Conservation (phyloP, 2,888 invertebrate species). For the Meloe dianella region DNA sequence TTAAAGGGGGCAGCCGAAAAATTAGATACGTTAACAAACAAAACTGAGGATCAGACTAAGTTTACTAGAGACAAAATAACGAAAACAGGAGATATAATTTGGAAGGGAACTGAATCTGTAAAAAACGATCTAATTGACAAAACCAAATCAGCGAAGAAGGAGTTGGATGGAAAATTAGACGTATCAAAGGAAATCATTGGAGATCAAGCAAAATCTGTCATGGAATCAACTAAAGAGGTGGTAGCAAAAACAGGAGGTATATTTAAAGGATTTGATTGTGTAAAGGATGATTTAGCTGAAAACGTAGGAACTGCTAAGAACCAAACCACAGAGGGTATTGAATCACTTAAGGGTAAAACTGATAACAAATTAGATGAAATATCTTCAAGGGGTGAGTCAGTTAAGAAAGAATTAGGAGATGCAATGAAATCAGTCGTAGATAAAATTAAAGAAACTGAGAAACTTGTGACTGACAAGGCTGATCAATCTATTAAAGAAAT, state of each 20-base stretch:
- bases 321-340: not conserved
- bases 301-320: not conserved
- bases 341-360: not conserved
- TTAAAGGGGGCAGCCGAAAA: slow-evolving; percentile 10
- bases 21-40: slow-evolving; percentile 12
- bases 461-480: not conserved
- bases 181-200: not conserved
- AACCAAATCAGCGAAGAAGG: not conserved
- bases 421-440: too few relatives aligned
- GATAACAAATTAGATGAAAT: not conserved
- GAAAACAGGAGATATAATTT: slow-evolving; percentile 9
- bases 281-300: not conserved
- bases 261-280: not conserved
- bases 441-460: slow-evolving; percentile 7
- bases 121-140: not conserved
- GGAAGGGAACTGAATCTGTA: not conserved
- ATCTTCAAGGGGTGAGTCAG: not conserved
- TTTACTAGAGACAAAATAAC: slow-evolving; percentile 10
- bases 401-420: not conserved
- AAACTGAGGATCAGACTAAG: slow-evolving; percentile 14
- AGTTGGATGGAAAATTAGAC: not conserved
- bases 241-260: not conserved
- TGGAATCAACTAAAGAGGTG: not conserved
- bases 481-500: not conserved
- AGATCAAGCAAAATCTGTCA: not conserved